These are phyloP conservation scores for Amblyornis subalaris DNA, from an alignment of 2,113 vertebrate species.

Conservation along the genomic window DNA sequence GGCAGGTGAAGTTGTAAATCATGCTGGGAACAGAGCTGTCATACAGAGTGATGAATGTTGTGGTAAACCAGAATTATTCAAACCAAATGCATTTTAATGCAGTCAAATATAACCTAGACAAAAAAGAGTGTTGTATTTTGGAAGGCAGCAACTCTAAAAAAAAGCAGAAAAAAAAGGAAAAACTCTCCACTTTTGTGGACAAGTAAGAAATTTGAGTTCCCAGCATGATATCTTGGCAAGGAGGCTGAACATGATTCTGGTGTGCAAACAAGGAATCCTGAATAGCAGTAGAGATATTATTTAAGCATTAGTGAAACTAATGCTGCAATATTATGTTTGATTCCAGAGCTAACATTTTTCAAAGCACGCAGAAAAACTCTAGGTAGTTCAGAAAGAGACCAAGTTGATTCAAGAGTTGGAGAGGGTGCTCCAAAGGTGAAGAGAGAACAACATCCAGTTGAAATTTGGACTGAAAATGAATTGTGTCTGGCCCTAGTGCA, in stretches of 20 bases:
- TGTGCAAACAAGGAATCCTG: neutral
- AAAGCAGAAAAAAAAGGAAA: neutral
- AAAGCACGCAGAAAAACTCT: neutral
- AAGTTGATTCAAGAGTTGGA: neutral
- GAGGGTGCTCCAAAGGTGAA: neutral
- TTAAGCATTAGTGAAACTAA: neutral
- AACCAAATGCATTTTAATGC: neutral
- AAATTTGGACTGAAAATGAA: neutral
- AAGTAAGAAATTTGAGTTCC: neutral
- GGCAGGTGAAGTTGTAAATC: constrained; percentile 36
- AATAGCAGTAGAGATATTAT: neutral
- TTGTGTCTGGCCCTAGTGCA: neutral
- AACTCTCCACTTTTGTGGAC: neutral
- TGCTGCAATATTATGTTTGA: neutral
- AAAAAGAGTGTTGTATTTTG: neutral
- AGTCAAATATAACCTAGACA: neutral
- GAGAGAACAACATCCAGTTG: neutral
- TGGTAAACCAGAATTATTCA: neutral
- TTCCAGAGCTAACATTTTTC: neutral
- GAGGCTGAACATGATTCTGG: neutral
- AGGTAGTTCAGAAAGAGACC: neutral
- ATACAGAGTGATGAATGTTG: neutral
- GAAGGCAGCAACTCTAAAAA: neutral
- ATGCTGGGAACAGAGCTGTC: neutral
- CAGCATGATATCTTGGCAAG: neutral